Percentiles rank a stretch among this genome's conserved stretches.
phyloP scores from a whole-genome alignment of 2,113 vertebrate species.

The Halcyon malimbica region DNA sequence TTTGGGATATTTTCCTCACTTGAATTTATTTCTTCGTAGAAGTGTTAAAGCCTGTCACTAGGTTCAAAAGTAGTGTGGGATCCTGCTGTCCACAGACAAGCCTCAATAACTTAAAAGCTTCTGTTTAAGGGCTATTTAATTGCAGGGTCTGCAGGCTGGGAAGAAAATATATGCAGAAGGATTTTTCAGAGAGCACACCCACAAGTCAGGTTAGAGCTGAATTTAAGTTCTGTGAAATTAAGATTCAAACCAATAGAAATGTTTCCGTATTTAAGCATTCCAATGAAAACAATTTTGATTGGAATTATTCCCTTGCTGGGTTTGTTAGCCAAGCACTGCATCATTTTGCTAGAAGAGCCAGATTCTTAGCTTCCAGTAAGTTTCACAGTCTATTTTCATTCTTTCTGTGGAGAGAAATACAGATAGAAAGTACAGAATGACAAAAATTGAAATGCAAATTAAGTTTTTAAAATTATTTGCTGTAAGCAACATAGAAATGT shows the following conservation, averaged over 20 bases:
- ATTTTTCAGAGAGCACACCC: neutral
- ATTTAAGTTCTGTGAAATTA: slow-evolving; percentile 46
- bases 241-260: slow-evolving; percentile 45
- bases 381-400: slow-evolving; percentile 46
- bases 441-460: slow-evolving; percentile 49
- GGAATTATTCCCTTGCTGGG: slow-evolving; percentile 50
- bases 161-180: neutral
- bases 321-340: slow-evolving; percentile 49
- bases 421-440: neutral
- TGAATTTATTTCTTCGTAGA: neutral
- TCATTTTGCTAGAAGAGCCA: slow-evolving; percentile 31
- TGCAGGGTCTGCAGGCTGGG: neutral
- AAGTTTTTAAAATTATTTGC: slow-evolving; percentile 9
- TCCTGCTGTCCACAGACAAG: neutral
- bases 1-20: neutral
- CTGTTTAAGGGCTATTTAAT: neutral
- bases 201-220: neutral
- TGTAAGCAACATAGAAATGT: neutral
- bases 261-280: slow-evolving; percentile 36
- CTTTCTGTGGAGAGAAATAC: slow-evolving; percentile 2
- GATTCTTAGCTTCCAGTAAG: slow-evolving; percentile 31
- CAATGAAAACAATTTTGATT: slow-evolving; percentile 63
- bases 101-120: neutral
- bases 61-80: neutral
- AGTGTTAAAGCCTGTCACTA: neutral